A percentile compares a stretch with the other conserved stretches of the same genome.
Conservation (phyloP, 30 jellyfish, hydroid and myxozoan species). For the Mastigias papua region DNA sequence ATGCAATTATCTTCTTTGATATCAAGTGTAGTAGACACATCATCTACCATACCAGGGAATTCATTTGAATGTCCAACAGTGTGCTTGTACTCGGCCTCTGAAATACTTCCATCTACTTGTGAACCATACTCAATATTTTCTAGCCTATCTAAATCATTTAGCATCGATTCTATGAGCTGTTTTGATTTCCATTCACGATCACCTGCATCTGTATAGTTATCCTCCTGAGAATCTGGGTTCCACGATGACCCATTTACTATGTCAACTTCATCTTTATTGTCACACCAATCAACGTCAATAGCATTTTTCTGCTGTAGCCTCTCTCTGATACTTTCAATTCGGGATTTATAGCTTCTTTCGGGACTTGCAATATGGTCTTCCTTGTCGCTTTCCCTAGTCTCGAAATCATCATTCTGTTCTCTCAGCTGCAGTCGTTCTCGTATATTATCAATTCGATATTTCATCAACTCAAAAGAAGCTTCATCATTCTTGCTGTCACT, state of each 20-base stretch:
- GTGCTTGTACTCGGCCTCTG: not conserved
- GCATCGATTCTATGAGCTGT: slow-evolving; percentile 32
- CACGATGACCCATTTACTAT: not conserved
- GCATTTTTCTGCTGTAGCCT: not conserved
- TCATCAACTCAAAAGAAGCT: not conserved
- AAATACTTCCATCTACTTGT: not conserved
- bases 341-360: not conserved
- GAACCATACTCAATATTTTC: slow-evolving; percentile 5
- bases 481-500: not conserved
- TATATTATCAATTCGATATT: not conserved
- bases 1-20: not conserved
- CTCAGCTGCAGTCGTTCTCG: not conserved
- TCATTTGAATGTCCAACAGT: not conserved
- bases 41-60: not conserved
- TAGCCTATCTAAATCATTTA: slow-evolving; percentile 4
- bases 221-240: not conserved
- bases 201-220: not conserved
- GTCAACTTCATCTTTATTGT: not conserved
- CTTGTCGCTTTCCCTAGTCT: no score
- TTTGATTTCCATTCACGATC: slow-evolving; percentile 20
- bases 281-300: not conserved
- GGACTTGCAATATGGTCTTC: not conserved
- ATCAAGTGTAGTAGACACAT: not conserved
- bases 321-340: slow-evolving; percentile 9
- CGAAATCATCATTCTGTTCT: not conserved